Percentiles rank a stretch among this genome's conserved stretches.
Conservation (phyloP, 64 coral and sea anemone genomes). For the Catalaphyllia jardinei region DNA sequence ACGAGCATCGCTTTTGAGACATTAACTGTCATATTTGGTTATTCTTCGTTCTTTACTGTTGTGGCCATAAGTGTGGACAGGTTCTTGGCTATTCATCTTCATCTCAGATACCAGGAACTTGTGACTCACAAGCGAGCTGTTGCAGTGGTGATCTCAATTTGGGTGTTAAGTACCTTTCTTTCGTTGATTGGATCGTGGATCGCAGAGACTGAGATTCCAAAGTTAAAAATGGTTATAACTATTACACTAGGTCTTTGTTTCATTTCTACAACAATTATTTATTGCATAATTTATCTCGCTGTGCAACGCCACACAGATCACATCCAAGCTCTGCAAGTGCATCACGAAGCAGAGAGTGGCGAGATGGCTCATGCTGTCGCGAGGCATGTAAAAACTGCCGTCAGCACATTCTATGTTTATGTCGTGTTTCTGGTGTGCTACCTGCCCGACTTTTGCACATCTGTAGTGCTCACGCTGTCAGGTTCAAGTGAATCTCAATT, state of each 20-base stretch:
- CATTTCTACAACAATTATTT: neutral
- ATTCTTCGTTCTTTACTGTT: neutral
- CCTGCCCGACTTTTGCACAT: neutral
- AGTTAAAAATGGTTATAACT: too few species aligned
- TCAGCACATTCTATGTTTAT: neutral
- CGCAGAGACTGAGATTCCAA: too few species aligned
- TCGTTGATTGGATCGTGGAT: neutral
- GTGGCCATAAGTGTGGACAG: too few species aligned
- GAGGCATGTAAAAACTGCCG: conserved; percentile 6
- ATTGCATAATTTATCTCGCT: neutral
- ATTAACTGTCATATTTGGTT: neutral
- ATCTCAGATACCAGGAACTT: too few species aligned
- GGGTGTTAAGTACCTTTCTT: neutral
- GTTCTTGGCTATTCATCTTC: too few species aligned
- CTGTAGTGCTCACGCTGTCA: neutral
- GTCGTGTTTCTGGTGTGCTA: conserved; percentile 14
- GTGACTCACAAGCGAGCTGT: conserved; percentile 7
- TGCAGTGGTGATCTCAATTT: conserved; percentile 12
- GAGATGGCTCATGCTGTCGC: neutral
- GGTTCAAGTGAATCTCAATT: too few species aligned
- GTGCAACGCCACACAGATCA: neutral
- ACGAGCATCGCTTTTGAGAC: too few species aligned
- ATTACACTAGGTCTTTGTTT: neutral
- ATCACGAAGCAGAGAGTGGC: neutral
- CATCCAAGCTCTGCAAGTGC: neutral